Conservation (phyloP, 2,113 vertebrate genomes). For the Brachyhypopomus occidentalis region DNA sequence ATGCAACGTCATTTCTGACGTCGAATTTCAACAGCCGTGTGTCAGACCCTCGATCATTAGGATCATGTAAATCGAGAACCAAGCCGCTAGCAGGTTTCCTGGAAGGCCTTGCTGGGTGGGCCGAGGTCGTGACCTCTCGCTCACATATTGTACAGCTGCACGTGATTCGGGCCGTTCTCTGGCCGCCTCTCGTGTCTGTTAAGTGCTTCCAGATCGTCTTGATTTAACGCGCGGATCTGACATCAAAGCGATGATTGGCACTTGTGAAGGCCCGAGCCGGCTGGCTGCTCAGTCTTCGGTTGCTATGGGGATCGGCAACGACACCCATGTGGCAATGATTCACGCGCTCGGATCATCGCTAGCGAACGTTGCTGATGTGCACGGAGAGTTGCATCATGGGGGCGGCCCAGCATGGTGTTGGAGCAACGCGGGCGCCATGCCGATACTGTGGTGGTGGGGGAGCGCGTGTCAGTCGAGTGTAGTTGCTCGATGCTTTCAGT, state of each 20-base stretch:
- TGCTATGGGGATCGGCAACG: slow-evolving; percentile 17
- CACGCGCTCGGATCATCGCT: slow-evolving; percentile 31
- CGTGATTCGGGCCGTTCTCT: slow-evolving; percentile 6
- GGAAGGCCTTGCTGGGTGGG: slow-evolving; percentile 12
- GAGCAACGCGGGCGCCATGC: no score
- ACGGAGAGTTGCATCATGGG: slow-evolving; percentile 43
- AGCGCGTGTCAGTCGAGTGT: neutral
- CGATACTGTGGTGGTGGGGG: neutral
- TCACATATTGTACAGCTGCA: slow-evolving; percentile 16
- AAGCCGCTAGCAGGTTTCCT: slow-evolving; percentile 3
- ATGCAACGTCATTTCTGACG: neutral
- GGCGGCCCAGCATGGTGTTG: neutral
- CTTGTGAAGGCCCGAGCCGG: slow-evolving; percentile 19
- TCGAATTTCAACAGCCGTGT: neutral
- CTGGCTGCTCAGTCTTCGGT: slow-evolving; percentile 16
- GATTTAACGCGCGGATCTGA: neutral
- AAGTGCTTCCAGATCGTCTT: slow-evolving; percentile 23
- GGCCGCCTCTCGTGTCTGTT: neutral
- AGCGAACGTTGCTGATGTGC: slow-evolving; percentile 41
- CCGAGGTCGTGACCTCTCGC: slow-evolving; percentile 9
- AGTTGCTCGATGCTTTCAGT: neutral
- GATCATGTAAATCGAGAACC: neutral
- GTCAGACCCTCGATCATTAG: neutral
- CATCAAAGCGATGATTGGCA: slow-evolving; percentile 30
- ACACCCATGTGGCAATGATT: slow-evolving; percentile 28